Base-by-base conservation (phyloP, 2,888 invertebrate genomes). In the Ephialtes manifestator region DNA sequence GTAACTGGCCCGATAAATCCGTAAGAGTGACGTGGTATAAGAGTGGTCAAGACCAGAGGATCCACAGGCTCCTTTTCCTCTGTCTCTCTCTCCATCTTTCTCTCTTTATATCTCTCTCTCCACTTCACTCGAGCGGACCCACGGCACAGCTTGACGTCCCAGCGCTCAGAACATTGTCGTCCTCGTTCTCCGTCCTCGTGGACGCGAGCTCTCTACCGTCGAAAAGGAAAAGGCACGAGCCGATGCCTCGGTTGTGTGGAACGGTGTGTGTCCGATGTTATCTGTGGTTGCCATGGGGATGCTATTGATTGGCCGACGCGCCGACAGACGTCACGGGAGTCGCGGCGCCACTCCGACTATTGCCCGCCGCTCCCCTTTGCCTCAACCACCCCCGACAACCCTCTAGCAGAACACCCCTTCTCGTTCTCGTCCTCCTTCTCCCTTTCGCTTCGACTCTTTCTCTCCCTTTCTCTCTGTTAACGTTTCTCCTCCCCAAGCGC, bases 331-430 rank as follows among this genome's bases (percentile, higher is more conserved):
- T 94, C 95, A 95, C 95, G 95, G 95, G 95, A 94, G 94, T 94
- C 94, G 94, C 94, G 94, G 94, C 95, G 94, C 94, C 94, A 94
- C 95, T 95, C 94, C 93, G 95, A 94, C 94, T 95, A 94, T 95
- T 95, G 94, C 94, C 94, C 93, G 93, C 94, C 94, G 93, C 94
- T 94, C 84, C 80, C 86, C 86, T 76, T 80, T 83, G 78, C 85
- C 85, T 76, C 81, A 80, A 74, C 55, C 75, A 67, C 58, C 85
- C 81, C 39, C 75, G 58, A 85, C 65, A 58, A 55, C 76, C 82
- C 79, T 70, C 84, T 85, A 67, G 55, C 86, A 67, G 84, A 84
- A 87, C 86, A 83, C 81, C 86, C 84, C 83, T 79, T 79, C 74
- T 67, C 58, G 3, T 65, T 81, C 76, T 83, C 87, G 67, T 53